These are phyloP conservation scores for Eriosoma lanigerum DNA, from an alignment of 1,140 invertebrate genomes.

Conservation along the genomic window DNA sequence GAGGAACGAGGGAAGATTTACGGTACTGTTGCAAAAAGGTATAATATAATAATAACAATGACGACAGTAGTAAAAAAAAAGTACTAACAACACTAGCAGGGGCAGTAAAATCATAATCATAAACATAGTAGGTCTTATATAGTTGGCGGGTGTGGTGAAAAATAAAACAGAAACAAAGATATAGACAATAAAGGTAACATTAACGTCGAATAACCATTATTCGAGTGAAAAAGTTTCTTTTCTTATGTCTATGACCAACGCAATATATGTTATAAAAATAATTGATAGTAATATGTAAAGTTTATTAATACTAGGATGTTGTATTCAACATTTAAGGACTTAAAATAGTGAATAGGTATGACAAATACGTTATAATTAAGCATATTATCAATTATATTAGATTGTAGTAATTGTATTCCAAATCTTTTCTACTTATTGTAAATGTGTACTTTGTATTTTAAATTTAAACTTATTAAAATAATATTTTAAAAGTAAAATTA, in stretches of 20 bases:
- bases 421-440: too few species aligned
- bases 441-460: too few species aligned
- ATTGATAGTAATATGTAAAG: too few species aligned
- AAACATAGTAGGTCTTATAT: conserved; percentile 17
- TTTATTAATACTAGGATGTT: too few species aligned
- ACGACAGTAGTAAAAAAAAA: conserved; percentile 34
- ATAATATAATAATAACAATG: conserved; percentile 40
- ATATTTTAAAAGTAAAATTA: too few species aligned
- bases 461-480: too few species aligned
- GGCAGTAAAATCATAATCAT: conserved; percentile 37
- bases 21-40: not conserved
- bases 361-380: too few species aligned
- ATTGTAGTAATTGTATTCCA: too few species aligned
- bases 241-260: not conserved
- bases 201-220: conserved; percentile 15
- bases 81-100: not conserved
- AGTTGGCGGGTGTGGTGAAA: conserved; percentile 14
- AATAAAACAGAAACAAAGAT: conserved; percentile 9
- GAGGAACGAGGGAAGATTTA: not conserved
- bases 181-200: conserved; percentile 6
- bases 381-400: too few species aligned
- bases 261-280: not conserved
- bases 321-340: too few species aligned
- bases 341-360: too few species aligned
- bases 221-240: conserved; percentile 37